Percentiles rank a stretch among this genome's conserved stretches.
Evolutionary conservation across 2,113 vertebrate genomes (phyloP).

Genomic region (Ctenodactylus gundi): DNA sequence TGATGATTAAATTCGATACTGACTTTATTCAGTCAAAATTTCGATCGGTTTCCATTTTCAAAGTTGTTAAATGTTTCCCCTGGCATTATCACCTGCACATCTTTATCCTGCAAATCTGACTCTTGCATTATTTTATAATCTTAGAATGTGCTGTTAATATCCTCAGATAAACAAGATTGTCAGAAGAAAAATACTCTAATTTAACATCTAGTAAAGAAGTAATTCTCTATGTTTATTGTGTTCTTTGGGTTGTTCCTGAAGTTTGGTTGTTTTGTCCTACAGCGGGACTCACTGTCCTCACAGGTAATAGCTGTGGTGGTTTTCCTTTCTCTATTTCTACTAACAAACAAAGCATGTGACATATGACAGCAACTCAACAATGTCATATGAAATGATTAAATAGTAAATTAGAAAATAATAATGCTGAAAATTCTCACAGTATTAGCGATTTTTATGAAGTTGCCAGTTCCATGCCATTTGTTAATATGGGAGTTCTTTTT

Average conservation of each 20-base stretch:
- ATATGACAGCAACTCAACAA: neutral
- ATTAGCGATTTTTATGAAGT: too few relatives aligned
- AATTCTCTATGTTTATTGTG: neutral
- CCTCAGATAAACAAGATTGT: neutral
- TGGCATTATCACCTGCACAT: neutral
- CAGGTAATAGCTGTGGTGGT: fast-evolving
- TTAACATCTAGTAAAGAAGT: neutral
- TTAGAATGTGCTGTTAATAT: neutral
- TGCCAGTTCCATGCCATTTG: neutral
- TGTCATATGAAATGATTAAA: neutral
- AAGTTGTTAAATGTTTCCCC: neutral
- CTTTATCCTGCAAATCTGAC: neutral
- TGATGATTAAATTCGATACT: neutral
- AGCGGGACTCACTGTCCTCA: neutral
- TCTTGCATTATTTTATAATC: neutral
- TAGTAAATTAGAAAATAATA: neutral
- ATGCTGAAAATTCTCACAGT: neutral
- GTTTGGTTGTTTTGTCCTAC: neutral
- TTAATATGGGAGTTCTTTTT: neutral
- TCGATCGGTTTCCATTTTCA: neutral
- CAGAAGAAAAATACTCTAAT: neutral
- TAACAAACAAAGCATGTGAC: neutral
- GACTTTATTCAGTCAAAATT: neutral
- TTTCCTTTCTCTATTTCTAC: neutral
- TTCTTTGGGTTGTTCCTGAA: neutral